Evolutionary conservation across 2,797 vertebrate species (phyloP).

Genomic region (Eulemur albifrons): DNA sequence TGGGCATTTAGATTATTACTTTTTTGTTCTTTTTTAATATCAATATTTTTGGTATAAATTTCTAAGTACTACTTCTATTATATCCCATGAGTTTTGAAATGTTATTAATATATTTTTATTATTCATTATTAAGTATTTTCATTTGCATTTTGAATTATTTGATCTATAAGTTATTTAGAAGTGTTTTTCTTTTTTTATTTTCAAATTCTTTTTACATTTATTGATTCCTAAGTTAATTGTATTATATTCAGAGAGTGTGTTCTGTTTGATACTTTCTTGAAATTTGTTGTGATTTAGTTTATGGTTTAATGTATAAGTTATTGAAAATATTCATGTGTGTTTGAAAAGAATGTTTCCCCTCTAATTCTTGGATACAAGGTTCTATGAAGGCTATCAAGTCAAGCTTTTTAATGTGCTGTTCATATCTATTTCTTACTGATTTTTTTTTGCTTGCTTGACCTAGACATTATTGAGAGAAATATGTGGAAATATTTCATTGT

Average conservation of each 20-base stretch:
- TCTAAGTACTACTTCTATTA: not conserved
- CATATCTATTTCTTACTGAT: not conserved
- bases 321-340: not conserved
- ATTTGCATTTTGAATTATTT: conserved; percentile 35
- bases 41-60: not conserved
- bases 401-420: not conserved
- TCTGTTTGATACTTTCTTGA: conserved; percentile 44
- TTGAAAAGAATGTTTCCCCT: not conserved
- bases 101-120: not conserved
- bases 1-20: conserved; percentile 8
- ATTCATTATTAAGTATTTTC: conserved; percentile 20
- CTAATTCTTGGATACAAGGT: not conserved
- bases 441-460: not conserved
- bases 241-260: not conserved
- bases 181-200: not conserved
- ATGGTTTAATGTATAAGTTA: conserved; percentile 21
- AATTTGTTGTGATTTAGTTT: conserved; percentile 50
- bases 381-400: not conserved
- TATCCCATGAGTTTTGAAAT: not conserved
- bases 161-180: not conserved
- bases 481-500: not conserved
- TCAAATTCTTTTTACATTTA: not conserved
- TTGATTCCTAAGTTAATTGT: not conserved
- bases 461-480: not conserved
- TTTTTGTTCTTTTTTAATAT: not conserved